Conservation (phyloP, 2,113 vertebrate genomes). For the Neolamprologus ventralis region DNA sequence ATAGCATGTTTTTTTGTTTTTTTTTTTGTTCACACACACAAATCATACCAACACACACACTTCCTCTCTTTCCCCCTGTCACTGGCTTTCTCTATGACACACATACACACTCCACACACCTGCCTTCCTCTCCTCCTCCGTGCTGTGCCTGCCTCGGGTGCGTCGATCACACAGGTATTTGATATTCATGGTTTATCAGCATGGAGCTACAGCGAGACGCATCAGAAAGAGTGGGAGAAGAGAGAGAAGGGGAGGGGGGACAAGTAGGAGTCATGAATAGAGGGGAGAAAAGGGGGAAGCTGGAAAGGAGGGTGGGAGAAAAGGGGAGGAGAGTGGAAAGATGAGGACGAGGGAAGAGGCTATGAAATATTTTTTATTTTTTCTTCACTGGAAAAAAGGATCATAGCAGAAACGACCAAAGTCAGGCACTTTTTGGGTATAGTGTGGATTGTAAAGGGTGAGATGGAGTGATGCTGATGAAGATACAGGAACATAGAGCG, state of each 20-base stretch:
- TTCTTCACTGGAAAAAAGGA: neutral
- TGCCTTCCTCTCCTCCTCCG: neutral
- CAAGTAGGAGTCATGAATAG: neutral
- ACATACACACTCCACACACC: neutral
- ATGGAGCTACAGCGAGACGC: constrained; percentile 15
- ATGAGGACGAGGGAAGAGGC: neutral
- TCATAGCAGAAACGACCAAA: neutral
- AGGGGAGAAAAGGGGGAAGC: neutral
- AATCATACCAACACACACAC: neutral
- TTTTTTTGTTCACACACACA: neutral
- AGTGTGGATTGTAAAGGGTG: neutral
- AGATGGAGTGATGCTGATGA: neutral
- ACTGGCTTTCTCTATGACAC: neutral
- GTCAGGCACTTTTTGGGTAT: neutral
- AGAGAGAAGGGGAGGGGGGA: neutral
- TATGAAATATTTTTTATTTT: neutral
- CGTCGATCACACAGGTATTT: constrained; percentile 38
- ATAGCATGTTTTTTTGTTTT: neutral
- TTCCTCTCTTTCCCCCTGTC: neutral
- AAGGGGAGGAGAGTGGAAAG: neutral
- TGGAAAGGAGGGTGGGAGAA: neutral
- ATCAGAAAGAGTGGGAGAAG: constrained; percentile 21
- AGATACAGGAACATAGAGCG: neutral
- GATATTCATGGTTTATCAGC: constrained; percentile 56
- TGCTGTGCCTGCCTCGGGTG: constrained; percentile 16